phyloP scores from a whole-genome alignment of 2,797 vertebrate species.

The Rhinogobio ventralis region DNA sequence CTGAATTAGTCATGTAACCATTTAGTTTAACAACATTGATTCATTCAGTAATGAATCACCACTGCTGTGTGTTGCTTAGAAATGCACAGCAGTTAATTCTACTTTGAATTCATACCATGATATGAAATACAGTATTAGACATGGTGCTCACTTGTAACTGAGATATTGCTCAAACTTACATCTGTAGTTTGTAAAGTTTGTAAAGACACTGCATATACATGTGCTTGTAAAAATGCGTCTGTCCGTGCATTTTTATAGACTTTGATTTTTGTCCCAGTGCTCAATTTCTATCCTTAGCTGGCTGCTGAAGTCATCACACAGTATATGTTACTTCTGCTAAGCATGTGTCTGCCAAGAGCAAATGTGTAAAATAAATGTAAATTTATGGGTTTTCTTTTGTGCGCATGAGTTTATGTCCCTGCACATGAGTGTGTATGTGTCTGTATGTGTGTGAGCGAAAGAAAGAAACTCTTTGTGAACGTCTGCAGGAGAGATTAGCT shows the following conservation, averaged over 20 bases:
- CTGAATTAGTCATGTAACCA: too few relatives aligned
- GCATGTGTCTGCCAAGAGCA: constrained; percentile 2
- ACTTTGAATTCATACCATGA: not conserved
- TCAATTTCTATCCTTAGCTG: not conserved
- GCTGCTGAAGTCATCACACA: constrained; percentile 18
- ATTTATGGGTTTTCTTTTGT: constrained; percentile 25
- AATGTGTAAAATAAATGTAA: constrained; percentile 31
- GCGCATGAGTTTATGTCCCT: constrained; percentile 9
- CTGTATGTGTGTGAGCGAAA: constrained; percentile 15
- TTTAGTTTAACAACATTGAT: not conserved
- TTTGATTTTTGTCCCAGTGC: not conserved
- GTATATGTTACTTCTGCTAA: constrained; percentile 11
- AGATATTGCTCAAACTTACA: not conserved
- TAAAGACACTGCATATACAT: not conserved
- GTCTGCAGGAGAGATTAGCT: constrained; percentile 71
- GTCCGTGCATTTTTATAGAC: not conserved
- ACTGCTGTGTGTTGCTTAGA: not conserved
- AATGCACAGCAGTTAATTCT: not conserved
- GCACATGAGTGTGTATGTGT: constrained; percentile 8
- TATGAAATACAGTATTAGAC: not conserved
- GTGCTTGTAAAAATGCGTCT: not conserved
- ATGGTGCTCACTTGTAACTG: not conserved
- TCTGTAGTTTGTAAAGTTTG: not conserved
- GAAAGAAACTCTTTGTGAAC: constrained; percentile 36
- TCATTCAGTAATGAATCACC: not conserved